phyloP scores from a whole-genome alignment of 2,113 vertebrate genomes.

The Pica pica region DNA sequence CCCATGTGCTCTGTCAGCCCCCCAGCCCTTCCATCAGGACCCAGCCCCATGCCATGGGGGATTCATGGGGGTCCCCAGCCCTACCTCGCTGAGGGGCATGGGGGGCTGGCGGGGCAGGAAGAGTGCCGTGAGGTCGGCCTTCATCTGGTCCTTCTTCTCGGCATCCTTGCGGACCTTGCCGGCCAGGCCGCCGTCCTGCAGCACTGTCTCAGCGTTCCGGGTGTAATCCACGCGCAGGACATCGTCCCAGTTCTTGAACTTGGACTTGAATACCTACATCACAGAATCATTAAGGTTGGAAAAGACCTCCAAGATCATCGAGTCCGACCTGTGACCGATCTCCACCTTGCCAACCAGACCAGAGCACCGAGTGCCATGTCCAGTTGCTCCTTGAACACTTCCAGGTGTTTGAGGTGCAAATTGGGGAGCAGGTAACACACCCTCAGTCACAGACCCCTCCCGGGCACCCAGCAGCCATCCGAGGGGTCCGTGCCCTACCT shows the following conservation, averaged over 20 bases:
- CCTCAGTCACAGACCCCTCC: accelerated
- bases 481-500: constrained; percentile 71
- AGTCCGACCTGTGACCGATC: background rate
- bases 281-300: background rate
- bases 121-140: constrained; percentile 92
- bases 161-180: constrained; percentile 92
- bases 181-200: constrained; percentile 74
- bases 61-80: accelerated
- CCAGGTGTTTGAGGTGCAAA: background rate
- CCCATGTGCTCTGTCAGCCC: accelerated
- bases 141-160: constrained; percentile 94
- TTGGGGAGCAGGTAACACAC: accelerated
- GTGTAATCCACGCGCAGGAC: constrained; percentile 96
- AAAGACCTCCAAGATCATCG: background rate
- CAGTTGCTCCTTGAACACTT: background rate
- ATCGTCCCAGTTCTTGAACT: constrained; percentile 98
- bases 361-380: background rate
- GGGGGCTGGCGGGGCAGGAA: constrained; percentile 92
- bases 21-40: background rate
- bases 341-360: background rate
- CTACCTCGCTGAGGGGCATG: constrained; percentile 89
- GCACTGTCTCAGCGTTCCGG: constrained; percentile 86
- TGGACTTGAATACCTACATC: constrained; percentile 92
- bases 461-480: background rate
- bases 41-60: accelerated